Base-by-base conservation (phyloP, 2,797 vertebrate genomes). In the Arremon aurantiirostris region DNA sequence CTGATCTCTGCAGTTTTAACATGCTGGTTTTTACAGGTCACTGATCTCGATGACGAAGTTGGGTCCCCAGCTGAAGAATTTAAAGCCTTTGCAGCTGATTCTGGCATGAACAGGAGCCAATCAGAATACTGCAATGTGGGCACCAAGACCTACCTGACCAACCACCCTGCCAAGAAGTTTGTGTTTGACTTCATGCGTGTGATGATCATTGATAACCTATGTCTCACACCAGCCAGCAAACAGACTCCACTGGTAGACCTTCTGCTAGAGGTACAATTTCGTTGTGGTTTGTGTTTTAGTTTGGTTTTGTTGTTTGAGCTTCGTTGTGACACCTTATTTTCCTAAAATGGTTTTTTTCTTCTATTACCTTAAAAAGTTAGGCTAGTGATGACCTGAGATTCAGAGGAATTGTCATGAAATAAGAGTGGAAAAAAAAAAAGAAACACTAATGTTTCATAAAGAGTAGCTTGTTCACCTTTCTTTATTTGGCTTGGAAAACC, bases 101-200 rank as follows among this genome's bases (percentile, higher is more conserved):
- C 99, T 1, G 99, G 99, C 19, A 99, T 99, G 99, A 99, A 99
- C 97, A 98, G 99, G 95, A 99, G 99, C 96, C 99, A 99, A 5
- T 99, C 99, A 1, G 99, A 99, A 57, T 99, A 99, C 96, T 99
- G 99, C 94, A 99, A 99, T 30, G 99, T 99, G 70, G 99, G 99
- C 93, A 98, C 98, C 88, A 99, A 99, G 97, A 99, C 99, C 0
- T 99, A 98, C 35, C 98, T 99, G 92, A 99, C 99, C 96, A 99
- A 99, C 96, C 99, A 99, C 94, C 99, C 99, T 3, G 99, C 99
- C 86, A 99, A 99, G 92, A 99, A 99, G 94, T 99, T 99, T 1
- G 99, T 99, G 65, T 99, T 99, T 82, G 99, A 99, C 96, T 99
- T 99, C 96, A 99, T 99, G 99, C 98, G 99, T 88, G 99, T 99